phyloP scores from a whole-genome alignment of 2,888 invertebrate species.

The Netelia melanura region DNA sequence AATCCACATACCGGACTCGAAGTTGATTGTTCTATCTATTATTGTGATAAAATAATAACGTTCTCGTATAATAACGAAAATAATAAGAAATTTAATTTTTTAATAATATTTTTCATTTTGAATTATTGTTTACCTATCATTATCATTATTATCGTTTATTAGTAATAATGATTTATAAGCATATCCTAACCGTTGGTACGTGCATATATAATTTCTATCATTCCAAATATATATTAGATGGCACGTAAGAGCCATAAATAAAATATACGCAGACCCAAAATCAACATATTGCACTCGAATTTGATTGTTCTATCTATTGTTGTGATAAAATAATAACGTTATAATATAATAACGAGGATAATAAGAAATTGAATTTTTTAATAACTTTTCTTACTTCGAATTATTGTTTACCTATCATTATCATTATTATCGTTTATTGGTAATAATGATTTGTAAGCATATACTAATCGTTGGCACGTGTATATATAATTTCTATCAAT shows the following conservation, averaged over 20 bases:
- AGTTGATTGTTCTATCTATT: too few relatives aligned
- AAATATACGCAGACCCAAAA: not conserved
- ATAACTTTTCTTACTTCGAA: too few relatives aligned
- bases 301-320: too few relatives aligned
- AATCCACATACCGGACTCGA: too few relatives aligned
- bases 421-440: not conserved
- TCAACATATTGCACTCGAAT: too few relatives aligned
- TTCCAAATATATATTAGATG: not conserved
- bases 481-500: not conserved
- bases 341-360: too few relatives aligned
- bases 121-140: not conserved
- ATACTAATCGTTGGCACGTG: not conserved
- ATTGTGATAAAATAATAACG: too few relatives aligned
- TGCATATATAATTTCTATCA: not conserved
- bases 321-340: too few relatives aligned
- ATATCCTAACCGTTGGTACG: not conserved
- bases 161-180: not conserved
- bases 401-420: not conserved
- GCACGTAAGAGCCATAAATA: slow-evolving; percentile 22
- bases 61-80: too few relatives aligned
- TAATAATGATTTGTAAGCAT: not conserved
- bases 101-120: too few relatives aligned
- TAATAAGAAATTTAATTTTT: too few relatives aligned
- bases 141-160: not conserved
- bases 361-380: too few relatives aligned